phyloP scores from a whole-genome alignment of 2,113 vertebrate species.

The Numenius arquata region DNA sequence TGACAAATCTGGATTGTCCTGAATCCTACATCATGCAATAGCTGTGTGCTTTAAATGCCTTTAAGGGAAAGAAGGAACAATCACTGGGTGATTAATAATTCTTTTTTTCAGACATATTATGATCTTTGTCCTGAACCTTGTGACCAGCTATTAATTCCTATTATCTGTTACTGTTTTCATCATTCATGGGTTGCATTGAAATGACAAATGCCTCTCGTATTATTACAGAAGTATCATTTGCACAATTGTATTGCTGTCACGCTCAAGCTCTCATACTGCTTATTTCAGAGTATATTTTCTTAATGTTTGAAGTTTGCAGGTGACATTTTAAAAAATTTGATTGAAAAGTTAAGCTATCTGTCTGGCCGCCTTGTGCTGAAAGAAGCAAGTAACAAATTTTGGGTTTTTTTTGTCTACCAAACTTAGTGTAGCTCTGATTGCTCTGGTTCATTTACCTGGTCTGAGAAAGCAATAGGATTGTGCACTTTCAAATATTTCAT shows the following conservation, averaged over 20 bases:
- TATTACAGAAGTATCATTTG: neutral
- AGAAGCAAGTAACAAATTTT: neutral
- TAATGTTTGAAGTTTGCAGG: neutral
- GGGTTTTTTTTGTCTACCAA: neutral
- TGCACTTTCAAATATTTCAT: neutral
- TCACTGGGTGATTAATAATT: neutral
- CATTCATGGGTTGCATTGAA: neutral
- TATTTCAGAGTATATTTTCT: neutral
- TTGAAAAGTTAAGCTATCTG: neutral
- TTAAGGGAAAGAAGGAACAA: neutral
- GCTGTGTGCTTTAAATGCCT: neutral
- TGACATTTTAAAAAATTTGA: neutral
- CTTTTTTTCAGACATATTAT: neutral
- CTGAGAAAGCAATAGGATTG: neutral
- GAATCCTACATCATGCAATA: neutral
- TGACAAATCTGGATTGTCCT: neutral
- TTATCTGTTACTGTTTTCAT: neutral
- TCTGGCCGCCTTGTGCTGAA: neutral
- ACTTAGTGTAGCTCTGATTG: neutral
- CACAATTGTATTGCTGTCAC: neutral
- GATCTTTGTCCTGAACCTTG: neutral
- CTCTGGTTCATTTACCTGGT: neutral
- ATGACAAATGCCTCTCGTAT: neutral
- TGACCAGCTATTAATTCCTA: slow-evolving; percentile 15
- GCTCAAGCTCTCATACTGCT: neutral